Evolutionary conservation across 2,797 vertebrate genomes (phyloP).

Genomic region (Pseudomugil gertrudae): DNA sequence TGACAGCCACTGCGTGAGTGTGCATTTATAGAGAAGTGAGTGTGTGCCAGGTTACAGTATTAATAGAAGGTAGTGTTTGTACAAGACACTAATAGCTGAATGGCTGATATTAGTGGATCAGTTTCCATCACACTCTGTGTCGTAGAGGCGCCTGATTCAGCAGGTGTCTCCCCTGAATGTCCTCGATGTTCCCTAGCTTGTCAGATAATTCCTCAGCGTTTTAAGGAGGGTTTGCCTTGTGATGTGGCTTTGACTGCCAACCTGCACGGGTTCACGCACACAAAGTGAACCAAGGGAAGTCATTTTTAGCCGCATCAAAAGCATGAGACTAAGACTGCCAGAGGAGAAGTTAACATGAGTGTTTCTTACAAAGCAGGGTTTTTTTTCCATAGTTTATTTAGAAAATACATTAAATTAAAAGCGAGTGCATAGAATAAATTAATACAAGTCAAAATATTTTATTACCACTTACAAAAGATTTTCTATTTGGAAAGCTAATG

Average conservation of each 20-base stretch:
- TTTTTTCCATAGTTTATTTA: not conserved
- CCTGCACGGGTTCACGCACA: conserved; percentile 19
- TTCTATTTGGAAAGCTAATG: not conserved
- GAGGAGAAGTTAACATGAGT: no score
- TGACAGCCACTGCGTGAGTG: conserved; percentile 75
- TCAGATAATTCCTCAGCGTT: conserved; percentile 35
- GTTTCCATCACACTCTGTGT: conserved; percentile 79
- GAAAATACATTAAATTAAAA: not conserved
- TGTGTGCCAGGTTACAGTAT: conserved; percentile 72
- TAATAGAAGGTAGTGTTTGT: conserved; percentile 72
- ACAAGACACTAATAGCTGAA: conserved; percentile 65
- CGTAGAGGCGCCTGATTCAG: conserved; percentile 80
- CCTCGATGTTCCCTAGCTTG: conserved; percentile 48
- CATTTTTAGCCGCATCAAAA: not conserved
- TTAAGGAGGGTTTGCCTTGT: conserved; percentile 62
- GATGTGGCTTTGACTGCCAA: conserved; percentile 35
- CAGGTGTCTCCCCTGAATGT: conserved; percentile 74
- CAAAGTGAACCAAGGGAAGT: conserved; percentile 4
- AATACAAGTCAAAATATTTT: not conserved
- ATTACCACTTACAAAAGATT: not conserved
- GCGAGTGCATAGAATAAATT: not conserved
- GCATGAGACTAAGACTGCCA: not conserved
- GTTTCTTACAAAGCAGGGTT: no score
- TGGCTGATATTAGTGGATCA: conserved; percentile 72
- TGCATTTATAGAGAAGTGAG: conserved; percentile 73